phyloP scores from a whole-genome alignment of 2,888 invertebrate genomes.

The Lomographa bimaculata region DNA sequence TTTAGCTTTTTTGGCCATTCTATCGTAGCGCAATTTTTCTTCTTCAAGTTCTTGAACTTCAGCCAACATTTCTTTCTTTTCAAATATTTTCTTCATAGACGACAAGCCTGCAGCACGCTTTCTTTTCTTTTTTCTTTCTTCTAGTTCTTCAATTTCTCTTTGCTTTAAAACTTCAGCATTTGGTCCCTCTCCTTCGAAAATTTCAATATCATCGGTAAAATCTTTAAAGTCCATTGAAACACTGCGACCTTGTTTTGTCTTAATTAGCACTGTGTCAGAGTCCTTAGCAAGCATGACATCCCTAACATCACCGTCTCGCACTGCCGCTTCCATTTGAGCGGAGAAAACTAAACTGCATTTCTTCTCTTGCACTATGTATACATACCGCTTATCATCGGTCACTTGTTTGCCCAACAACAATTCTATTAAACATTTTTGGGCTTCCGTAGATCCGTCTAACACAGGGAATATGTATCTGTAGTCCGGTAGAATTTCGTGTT shows the following conservation, averaged over 20 bases:
- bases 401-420: constrained; percentile 84
- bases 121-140: constrained; percentile 80
- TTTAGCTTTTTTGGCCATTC: constrained; percentile 69
- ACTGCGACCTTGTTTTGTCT: constrained; percentile 88
- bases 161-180: constrained; percentile 85
- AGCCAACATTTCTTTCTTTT: constrained; percentile 88
- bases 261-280: constrained; percentile 88
- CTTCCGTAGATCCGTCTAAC: constrained; percentile 87
- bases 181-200: constrained; percentile 89
- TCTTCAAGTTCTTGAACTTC: constrained; percentile 85
- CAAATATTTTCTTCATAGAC: constrained; percentile 88
- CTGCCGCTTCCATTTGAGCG: constrained; percentile 89
- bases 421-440: constrained; percentile 85
- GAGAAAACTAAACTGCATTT: constrained; percentile 90
- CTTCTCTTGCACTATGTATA: constrained; percentile 89
- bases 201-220: constrained; percentile 80
- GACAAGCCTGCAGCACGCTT: constrained; percentile 86
- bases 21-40: constrained; percentile 68
- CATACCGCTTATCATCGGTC: constrained; percentile 85
- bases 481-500: constrained; percentile 86
- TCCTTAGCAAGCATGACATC: constrained; percentile 91
- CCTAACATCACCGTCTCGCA: constrained; percentile 89
- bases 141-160: constrained; percentile 82
- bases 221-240: constrained; percentile 88
- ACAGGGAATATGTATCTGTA: constrained; percentile 90